Conservation (phyloP, 2,888 invertebrate species). For the Sceliomorpha sp. region DNA sequence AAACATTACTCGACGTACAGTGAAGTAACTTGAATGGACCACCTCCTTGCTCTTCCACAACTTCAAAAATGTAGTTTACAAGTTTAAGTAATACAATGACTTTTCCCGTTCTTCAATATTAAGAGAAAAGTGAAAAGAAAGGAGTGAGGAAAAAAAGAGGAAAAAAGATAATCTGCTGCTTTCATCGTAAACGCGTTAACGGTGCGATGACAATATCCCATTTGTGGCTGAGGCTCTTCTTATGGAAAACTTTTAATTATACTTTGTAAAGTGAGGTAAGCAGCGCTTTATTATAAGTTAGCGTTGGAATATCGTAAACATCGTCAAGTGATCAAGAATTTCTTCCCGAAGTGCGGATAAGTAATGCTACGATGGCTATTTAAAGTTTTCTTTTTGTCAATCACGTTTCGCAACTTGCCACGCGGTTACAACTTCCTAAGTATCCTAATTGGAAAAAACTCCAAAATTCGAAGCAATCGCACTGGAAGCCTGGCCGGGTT, state of each 20-base stretch:
- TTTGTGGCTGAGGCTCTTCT: conserved; percentile 35
- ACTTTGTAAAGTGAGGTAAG: conserved; percentile 49
- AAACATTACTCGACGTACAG: too few species aligned
- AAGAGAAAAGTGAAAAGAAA: not conserved
- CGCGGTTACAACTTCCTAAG: conserved; percentile 42
- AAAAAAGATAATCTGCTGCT: conserved; percentile 36
- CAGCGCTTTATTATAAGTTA: conserved; percentile 55
- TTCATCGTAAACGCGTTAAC: conserved; percentile 36
- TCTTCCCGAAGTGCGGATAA: conserved; percentile 37
- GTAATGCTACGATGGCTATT: conserved; percentile 47
- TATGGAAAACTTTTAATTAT: conserved; percentile 57
- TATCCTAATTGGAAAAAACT: conserved; percentile 27
- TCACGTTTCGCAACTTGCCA: conserved; percentile 38
- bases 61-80: conserved; percentile 17
- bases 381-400: conserved; percentile 47
- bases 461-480: conserved; percentile 23
- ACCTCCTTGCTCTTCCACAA: too few species aligned
- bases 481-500: too few species aligned
- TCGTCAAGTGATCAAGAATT: conserved; percentile 48
- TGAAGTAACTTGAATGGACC: too few species aligned
- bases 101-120: conserved; percentile 10
- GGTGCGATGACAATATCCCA: conserved; percentile 31
- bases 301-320: conserved; percentile 56
- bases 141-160: conserved; percentile 24
- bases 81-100: conserved; percentile 26